phyloP scores from a whole-genome alignment of 2,113 vertebrate genomes.

The Elgaria multicarinata region DNA sequence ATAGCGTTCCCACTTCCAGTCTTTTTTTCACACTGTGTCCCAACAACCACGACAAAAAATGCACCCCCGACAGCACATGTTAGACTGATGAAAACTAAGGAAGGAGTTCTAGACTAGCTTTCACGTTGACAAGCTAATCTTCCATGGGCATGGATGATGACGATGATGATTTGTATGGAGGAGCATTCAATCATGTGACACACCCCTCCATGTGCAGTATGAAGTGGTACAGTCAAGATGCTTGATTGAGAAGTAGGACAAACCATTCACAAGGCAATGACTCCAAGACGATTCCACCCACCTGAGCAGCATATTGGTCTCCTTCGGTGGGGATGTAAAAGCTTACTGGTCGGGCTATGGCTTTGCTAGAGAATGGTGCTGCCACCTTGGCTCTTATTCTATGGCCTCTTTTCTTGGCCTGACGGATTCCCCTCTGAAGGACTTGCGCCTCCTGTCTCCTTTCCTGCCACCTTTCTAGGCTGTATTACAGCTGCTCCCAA shows the following conservation, averaged over 20 bases:
- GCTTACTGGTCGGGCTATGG: not conserved
- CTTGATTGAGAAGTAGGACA: not conserved
- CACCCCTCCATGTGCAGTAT: not conserved
- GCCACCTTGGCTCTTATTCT: not conserved
- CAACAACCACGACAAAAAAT: not conserved
- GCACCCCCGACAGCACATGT: not conserved
- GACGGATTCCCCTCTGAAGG: not conserved
- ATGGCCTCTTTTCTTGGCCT: not conserved
- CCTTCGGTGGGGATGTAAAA: not conserved
- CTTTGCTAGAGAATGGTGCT: not conserved
- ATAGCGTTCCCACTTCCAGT: not conserved
- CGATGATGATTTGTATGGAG: not conserved
- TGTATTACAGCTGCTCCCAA: not conserved
- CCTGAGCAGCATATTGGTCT: not conserved
- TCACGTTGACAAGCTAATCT: not conserved
- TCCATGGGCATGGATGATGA: too few relatives aligned
- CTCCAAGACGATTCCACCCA: not conserved
- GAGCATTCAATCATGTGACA: not conserved
- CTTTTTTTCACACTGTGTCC: not conserved
- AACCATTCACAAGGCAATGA: not conserved
- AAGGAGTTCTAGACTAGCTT: not conserved
- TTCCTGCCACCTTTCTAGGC: not conserved
- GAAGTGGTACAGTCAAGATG: not conserved
- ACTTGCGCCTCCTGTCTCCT: not conserved
- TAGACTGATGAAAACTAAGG: not conserved